These are phyloP conservation scores for Tiliacea citrago DNA, from an alignment of 2,888 invertebrate species.

Conservation along the genomic window DNA sequence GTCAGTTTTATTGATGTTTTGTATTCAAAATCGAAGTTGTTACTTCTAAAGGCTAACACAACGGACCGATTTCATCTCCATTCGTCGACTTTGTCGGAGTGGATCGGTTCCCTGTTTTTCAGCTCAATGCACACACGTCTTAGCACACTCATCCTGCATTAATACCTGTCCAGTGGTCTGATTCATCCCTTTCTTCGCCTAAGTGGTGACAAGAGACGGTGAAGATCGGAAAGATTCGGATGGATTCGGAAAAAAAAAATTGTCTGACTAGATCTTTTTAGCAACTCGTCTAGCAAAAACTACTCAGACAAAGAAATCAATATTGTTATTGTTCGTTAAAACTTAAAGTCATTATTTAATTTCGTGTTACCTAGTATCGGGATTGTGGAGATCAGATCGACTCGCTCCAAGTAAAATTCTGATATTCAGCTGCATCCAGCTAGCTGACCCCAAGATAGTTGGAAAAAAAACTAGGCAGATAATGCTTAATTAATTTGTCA, in stretches of 20 bases:
- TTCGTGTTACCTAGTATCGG: too few relatives aligned
- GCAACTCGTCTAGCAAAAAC: too few relatives aligned
- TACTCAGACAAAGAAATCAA: too few relatives aligned
- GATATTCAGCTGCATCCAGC: not conserved
- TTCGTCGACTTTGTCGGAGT: not conserved
- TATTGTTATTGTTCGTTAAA: too few relatives aligned
- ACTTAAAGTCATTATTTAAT: too few relatives aligned
- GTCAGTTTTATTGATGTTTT: constrained; percentile 65
- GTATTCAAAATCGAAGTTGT: constrained; percentile 44
- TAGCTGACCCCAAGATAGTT: not conserved
- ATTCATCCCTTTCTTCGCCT: constrained; percentile 23
- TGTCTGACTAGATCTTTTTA: not conserved
- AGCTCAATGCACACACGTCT: constrained; percentile 19
- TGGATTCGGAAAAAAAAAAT: not conserved
- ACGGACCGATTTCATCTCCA: constrained; percentile 20
- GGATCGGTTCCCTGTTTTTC: constrained; percentile 13
- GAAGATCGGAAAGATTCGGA: not conserved
- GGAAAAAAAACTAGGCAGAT: not conserved
- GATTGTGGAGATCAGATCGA: not conserved
- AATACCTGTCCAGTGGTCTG: constrained; percentile 48
- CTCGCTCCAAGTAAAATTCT: not conserved
- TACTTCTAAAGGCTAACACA: not conserved
- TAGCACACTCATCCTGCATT: constrained; percentile 26
- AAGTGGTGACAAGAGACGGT: constrained; percentile 8
- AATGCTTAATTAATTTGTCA: too few relatives aligned